Conservation (phyloP, 2,888 invertebrate genomes). For the Drosophila hawaiiensis region DNA sequence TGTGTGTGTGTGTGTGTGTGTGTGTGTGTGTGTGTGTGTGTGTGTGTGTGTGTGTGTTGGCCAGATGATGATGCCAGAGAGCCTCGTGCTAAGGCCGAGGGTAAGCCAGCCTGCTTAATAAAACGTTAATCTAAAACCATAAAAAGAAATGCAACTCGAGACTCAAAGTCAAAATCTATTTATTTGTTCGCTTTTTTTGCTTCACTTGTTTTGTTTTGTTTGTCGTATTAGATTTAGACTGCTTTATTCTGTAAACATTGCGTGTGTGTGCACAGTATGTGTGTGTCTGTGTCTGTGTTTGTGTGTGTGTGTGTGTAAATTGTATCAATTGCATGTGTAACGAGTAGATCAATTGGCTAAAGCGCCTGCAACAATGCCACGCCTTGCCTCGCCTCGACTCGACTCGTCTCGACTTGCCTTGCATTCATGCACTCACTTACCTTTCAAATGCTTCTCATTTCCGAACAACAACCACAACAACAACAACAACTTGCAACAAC, state of each 20-base stretch:
- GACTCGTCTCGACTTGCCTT: conserved; percentile 10
- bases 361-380: conserved; percentile 3
- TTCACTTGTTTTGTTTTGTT: conserved; percentile 18
- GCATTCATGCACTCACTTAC: conserved; percentile 43
- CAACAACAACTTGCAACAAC: conserved; percentile 52
- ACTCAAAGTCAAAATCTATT: conserved; percentile 21
- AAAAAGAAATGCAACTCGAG: conserved; percentile 9
- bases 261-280: conserved; percentile 3
- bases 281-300: not conserved
- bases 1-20: not conserved
- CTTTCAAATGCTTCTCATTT: conserved; percentile 69
- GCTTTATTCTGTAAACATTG: conserved; percentile 22
- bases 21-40: conserved; percentile 8
- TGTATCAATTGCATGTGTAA: conserved; percentile 47
- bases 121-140: conserved; percentile 5
- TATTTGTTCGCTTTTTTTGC: conserved; percentile 7
- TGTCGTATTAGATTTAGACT: conserved; percentile 5
- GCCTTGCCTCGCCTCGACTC: not conserved
- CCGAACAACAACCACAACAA: conserved; percentile 44
- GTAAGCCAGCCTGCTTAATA: conserved; percentile 75
- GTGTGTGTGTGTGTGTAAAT: conserved; percentile 22
- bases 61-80: conserved; percentile 79
- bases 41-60: conserved; percentile 11
- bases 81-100: conserved; percentile 74
- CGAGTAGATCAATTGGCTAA: conserved; percentile 17